Evolutionary conservation across 92 coral and sea anemone genomes (phyloP), one percentile per base, ranked within the genome.

Genomic region (Palythoa caribaeorum): DNA sequence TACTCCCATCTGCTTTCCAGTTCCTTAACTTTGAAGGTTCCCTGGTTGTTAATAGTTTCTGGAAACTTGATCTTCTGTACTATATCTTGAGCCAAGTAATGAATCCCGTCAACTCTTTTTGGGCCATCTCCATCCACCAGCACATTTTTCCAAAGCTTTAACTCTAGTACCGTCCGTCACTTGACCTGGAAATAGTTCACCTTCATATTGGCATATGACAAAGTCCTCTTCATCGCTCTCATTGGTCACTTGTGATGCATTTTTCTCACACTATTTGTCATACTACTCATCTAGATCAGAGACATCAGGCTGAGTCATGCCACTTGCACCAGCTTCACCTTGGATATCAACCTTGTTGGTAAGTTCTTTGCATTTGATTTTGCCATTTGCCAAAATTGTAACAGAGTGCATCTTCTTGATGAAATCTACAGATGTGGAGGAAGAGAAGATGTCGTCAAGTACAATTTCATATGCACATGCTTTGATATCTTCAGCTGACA

Each of bases 61-160:
- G 85, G 85, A 19, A 80, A 80, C 85, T 80, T 57, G 40, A 80
- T 80, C 74, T 80, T 63, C 84, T 80, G 73, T 63, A 60, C 73
- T 57, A 83, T 89, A 66, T 90, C 89, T 47, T 90, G 72, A 69
- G 70, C 77, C 38, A 52, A 71, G 63, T 90, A 90, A 62, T 90
- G 89, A 38, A 90, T 85, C 65, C 85, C 87, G 78, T 90, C 92
- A 21, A 40, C 36, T 62, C 85, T 81, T 70, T 85, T 90, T 28
- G n/a, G 92, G 86, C 92, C 89, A 90, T 55, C 89, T 90, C 89
- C 92, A 90, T 62, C 92, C 92, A 53, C 92, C 92, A 90, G 77
- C 89, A 90, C 92, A 85, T 72, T 90, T 85, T 50, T 85, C 89
- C 68, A 87, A 71, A 47, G 84, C 89, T 57, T 90, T 90, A 60